Percentiles rank a stretch among this genome's conserved stretches.
phyloP scores from a whole-genome alignment of 2,888 invertebrate genomes.

The Aphrophora alni region DNA sequence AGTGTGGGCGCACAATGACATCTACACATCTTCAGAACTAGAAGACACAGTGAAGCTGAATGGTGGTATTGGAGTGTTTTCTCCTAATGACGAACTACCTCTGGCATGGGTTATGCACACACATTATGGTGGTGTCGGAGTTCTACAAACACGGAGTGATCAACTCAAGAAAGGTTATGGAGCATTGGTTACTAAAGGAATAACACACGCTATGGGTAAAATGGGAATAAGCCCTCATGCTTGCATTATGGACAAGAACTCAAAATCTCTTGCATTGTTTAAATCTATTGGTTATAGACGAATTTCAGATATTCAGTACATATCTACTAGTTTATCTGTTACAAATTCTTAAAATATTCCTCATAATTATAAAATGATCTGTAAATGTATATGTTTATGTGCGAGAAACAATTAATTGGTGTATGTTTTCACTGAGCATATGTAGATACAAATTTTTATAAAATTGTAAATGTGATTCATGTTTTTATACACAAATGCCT shows the following conservation, averaged over 20 bases:
- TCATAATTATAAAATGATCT: no score
- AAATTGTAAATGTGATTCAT: no score
- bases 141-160: conserved; percentile 30
- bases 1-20: conserved; percentile 38
- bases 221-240: conserved; percentile 28
- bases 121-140: conserved; percentile 36
- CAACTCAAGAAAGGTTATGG: conserved; percentile 33
- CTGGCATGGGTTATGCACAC: conserved; percentile 38
- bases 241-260: conserved; percentile 27
- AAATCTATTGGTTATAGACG: conserved; percentile 30
- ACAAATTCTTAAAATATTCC: no score
- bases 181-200: conserved; percentile 9
- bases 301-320: conserved; percentile 34
- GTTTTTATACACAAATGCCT: no score
- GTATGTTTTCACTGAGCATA: no score
- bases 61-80: conserved; percentile 34
- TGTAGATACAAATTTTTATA: no score
- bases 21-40: conserved; percentile 33
- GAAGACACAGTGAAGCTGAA: conserved; percentile 24
- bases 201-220: conserved; percentile 17
- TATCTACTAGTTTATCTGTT: neutral
- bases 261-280: conserved; percentile 30
- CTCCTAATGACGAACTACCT: conserved; percentile 11
- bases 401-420: no score
- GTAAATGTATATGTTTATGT: no score